Evolutionary conservation across 2,888 invertebrate genomes (phyloP).

Genomic region (Carpatolechia fugitivella): DNA sequence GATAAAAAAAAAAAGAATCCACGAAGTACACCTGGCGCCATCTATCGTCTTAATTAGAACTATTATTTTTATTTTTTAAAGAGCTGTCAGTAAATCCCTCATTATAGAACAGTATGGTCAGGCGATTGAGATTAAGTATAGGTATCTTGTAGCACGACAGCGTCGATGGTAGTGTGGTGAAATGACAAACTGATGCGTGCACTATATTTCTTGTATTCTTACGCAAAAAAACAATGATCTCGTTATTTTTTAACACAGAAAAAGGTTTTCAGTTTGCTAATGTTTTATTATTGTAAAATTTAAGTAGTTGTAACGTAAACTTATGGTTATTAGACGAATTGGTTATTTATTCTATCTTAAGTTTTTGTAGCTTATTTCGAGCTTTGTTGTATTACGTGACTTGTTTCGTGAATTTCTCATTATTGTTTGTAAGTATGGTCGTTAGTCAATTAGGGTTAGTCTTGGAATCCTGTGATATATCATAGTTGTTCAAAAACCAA

Average conservation of each 20-base stretch:
- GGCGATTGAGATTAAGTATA: too few species aligned
- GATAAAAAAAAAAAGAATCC: too few species aligned
- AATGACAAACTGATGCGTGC: not conserved
- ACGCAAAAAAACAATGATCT: constrained; percentile 71
- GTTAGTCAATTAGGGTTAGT: too few species aligned
- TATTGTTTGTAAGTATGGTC: too few species aligned
- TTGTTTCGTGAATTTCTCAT: not conserved
- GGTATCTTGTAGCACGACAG: too few species aligned
- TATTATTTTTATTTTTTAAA: too few species aligned
- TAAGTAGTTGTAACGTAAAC: constrained; percentile 34
- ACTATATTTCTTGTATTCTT: constrained; percentile 34
- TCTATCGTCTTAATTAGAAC: too few species aligned
- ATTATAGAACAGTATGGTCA: too few species aligned
- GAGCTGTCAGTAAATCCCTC: too few species aligned
- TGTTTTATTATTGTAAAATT: constrained; percentile 15
- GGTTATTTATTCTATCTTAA: constrained; percentile 65
- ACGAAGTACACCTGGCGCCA: too few species aligned
- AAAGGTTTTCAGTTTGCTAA: constrained; percentile 18
- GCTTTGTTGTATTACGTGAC: constrained; percentile 22
- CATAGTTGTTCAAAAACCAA: too few species aligned
- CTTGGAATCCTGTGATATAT: too few species aligned
- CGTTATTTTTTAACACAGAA: constrained; percentile 21
- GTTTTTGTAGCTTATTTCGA: constrained; percentile 26
- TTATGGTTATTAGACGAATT: constrained; percentile 63
- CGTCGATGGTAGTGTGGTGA: not conserved